phyloP scores from a whole-genome alignment of 2,113 vertebrate species.

The Microcebus lehilahytsara region DNA sequence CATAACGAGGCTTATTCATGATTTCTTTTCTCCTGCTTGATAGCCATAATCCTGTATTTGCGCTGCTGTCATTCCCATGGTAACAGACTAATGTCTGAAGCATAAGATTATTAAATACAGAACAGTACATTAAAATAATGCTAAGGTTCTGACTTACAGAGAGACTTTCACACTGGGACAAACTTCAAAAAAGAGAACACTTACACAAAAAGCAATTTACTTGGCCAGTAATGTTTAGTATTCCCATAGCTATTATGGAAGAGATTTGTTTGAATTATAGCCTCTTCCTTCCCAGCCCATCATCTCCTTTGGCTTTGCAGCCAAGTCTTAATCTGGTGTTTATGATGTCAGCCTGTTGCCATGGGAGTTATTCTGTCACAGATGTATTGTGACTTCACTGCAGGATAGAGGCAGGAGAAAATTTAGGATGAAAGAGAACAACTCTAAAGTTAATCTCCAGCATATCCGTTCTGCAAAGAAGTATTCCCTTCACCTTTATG shows the following conservation, averaged over 20 bases:
- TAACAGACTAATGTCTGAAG: conserved; percentile 85
- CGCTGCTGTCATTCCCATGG: conserved; percentile 85
- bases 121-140: conserved; percentile 85
- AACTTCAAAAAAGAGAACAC: conserved; percentile 78
- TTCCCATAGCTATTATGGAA: conserved; percentile 78
- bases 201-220: conserved; percentile 79
- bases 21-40: conserved; percentile 82
- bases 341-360: conserved; percentile 83
- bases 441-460: conserved; percentile 45
- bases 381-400: conserved; percentile 78
- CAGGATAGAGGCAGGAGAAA: conserved; percentile 62
- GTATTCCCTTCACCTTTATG: conserved; percentile 47
- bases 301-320: conserved; percentile 77
- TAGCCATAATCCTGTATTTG: conserved; percentile 82
- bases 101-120: conserved; percentile 84
- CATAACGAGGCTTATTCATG: conserved; percentile 82
- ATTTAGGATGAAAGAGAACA: conserved; percentile 58
- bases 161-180: conserved; percentile 80
- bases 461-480: not conserved
- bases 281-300: conserved; percentile 73
- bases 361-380: conserved; percentile 79
- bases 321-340: conserved; percentile 80
- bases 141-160: conserved; percentile 81
- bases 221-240: conserved; percentile 73
- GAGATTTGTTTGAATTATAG: conserved; percentile 79